Evolutionary conservation across 2,797 vertebrate species (phyloP).

Genomic region (Leontocebus nigricollis): DNA sequence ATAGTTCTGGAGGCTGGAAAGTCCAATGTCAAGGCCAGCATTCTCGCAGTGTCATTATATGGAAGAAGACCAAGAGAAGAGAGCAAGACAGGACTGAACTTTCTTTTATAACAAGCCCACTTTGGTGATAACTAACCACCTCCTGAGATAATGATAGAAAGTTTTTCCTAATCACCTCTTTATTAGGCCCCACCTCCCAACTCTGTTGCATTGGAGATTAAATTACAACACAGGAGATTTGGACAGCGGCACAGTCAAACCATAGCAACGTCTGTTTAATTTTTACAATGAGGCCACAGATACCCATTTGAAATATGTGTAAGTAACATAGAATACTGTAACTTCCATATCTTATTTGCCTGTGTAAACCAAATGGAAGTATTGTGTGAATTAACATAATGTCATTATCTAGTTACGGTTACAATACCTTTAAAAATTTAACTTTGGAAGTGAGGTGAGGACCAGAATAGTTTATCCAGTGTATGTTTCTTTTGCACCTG

Average conservation of each 20-base stretch:
- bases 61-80: not conserved
- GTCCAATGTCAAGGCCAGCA: not conserved
- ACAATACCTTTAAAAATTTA: not conserved
- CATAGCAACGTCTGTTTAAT: not conserved
- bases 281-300: not conserved
- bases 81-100: not conserved
- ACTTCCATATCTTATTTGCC: not conserved
- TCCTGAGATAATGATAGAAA: not conserved
- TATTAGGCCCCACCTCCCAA: not conserved
- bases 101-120: not conserved
- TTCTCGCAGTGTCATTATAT: not conserved
- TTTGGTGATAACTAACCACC: not conserved
- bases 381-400: not conserved
- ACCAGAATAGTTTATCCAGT: not conserved
- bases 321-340: not conserved
- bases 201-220: not conserved
- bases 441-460: not conserved
- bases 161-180: not conserved
- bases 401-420: not conserved
- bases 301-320: not conserved
- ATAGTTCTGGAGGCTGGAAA: not conserved
- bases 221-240: not conserved
- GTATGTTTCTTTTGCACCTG: not conserved
- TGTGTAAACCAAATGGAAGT: not conserved
- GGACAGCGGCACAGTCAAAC: not conserved